Evolutionary conservation across 2,113 vertebrate genomes (phyloP).

Genomic region (Hemiprocne comata): DNA sequence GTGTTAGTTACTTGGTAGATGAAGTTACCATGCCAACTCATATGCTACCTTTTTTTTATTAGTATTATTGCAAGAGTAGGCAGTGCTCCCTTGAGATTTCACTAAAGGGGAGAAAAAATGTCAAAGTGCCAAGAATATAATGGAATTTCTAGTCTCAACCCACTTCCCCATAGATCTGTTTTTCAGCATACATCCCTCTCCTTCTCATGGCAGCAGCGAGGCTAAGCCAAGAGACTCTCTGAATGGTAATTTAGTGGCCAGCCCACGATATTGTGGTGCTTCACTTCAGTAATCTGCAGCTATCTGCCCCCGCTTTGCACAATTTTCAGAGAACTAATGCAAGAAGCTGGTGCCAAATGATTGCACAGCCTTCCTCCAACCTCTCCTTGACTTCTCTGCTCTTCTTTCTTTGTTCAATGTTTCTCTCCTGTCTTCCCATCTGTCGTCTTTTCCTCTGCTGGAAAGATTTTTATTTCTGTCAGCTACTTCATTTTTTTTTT

Average conservation of each 20-base stretch:
- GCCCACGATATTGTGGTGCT: slow-evolving; percentile 59
- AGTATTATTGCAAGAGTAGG: slow-evolving; percentile 65
- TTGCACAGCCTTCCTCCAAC: slow-evolving; percentile 28
- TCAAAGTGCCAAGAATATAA: slow-evolving; percentile 56
- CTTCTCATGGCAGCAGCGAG: slow-evolving; percentile 11
- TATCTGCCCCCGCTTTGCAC: slow-evolving; percentile 39
- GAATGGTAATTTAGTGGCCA: slow-evolving; percentile 63
- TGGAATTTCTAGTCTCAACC: slow-evolving; percentile 55
- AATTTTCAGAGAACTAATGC: slow-evolving; percentile 36
- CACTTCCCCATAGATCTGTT: slow-evolving; percentile 49
- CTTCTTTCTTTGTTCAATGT: slow-evolving; percentile 12
- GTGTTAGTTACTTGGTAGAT: slow-evolving; percentile 65
- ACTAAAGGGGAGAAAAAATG: slow-evolving; percentile 64
- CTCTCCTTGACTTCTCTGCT: neutral
- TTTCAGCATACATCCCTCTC: slow-evolving; percentile 34
- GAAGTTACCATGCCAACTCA: slow-evolving; percentile 76
- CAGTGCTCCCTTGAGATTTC: slow-evolving; percentile 49
- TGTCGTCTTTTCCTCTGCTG: slow-evolving; percentile 1
- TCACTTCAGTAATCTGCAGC: neutral
- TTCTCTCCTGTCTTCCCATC: slow-evolving; percentile 3
- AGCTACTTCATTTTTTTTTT: neutral
- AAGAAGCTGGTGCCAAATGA: slow-evolving; percentile 14
- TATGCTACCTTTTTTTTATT: slow-evolving; percentile 49
- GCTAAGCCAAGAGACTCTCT: slow-evolving; percentile 42
- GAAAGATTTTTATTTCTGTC: slow-evolving; percentile 14